These are phyloP conservation scores for Thunnus thynnus DNA, from an alignment of 2,113 vertebrate genomes.

Conservation along the genomic window DNA sequence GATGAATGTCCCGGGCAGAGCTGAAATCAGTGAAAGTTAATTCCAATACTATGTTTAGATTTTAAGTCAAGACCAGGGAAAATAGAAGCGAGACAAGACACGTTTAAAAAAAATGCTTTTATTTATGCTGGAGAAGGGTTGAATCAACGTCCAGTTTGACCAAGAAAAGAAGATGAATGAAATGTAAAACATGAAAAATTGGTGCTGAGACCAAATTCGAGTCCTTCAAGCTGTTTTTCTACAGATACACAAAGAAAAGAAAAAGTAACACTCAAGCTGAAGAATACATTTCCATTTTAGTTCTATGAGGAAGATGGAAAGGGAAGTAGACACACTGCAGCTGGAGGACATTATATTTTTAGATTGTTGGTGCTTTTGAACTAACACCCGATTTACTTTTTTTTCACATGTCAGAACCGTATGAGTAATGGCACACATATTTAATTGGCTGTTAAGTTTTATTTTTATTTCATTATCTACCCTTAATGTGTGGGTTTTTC, in stretches of 20 bases:
- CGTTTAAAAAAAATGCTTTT: too few relatives aligned
- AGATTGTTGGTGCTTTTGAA: slow-evolving; percentile 17
- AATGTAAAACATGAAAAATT: too few relatives aligned
- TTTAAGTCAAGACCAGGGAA: too few relatives aligned
- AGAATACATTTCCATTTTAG: slow-evolving; percentile 8
- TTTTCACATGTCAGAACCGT: not conserved
- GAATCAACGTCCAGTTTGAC: too few relatives aligned
- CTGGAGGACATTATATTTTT: slow-evolving; percentile 25
- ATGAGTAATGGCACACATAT: not conserved
- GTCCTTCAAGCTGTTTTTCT: not conserved
- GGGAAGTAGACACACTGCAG: slow-evolving; percentile 6
- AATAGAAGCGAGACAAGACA: too few relatives aligned
- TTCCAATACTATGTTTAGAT: too few relatives aligned
- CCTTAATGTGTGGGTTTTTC: not conserved
- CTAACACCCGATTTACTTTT: not conserved
- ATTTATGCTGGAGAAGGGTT: too few relatives aligned
- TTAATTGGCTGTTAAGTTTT: not conserved
- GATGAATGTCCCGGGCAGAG: not conserved
- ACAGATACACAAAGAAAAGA: not conserved
- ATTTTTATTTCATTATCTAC: not conserved
- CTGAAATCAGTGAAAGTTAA: not conserved
- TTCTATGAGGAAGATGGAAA: slow-evolving; percentile 1
- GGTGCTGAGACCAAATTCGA: not conserved
- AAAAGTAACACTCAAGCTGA: not conserved
- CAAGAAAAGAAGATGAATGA: too few relatives aligned